Base-by-base conservation (phyloP, 2,113 vertebrate genomes). In the Entelurus aequoreus region DNA sequence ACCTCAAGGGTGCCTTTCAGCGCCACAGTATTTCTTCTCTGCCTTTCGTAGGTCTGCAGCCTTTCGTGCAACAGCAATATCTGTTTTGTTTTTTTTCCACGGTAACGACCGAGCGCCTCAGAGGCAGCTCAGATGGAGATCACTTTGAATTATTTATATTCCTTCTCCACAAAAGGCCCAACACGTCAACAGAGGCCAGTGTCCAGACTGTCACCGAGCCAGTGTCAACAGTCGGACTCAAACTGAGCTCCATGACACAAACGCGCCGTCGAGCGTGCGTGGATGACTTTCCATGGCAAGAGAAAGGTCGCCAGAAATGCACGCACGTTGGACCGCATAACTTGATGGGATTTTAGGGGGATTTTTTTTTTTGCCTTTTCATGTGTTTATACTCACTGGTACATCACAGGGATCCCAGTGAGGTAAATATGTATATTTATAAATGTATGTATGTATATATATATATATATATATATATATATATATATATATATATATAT, bases 121-220 rank as follows among this genome's bases (percentile, higher is more conserved):
- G 37, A 82, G 77, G 71, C 77, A 51, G 72, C 54, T 19, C 47
- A 77, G 77, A 84, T 81, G 68, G 70, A 77, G 78, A 88, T 85
- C 75, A 62, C 75, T 76, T 65, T 89, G 78, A 89, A 89, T 89
- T 86, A 87, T 89, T 88, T 84, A 87, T 84, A 81, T 79, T 78
- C 68, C 62, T 83, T 69, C 77, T 72, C 62, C 54, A 55, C 75
- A 66, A 68, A 81, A 76, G 74, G 71, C 54, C 71, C 54, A 52
- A 44, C 66, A 48, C 72, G 35, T 68, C 71, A 59, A 68, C 78
- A 79, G 64, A 53, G 68, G 54, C 7, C 28, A 71, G 77, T 48
- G 49, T 72, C 75, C 66, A 37, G 75, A 65, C 75, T 74, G 83
- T 84, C 77, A 65, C 61, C 1, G 52, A 74, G 76, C 78, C 82